These are phyloP conservation scores for Coelinius sp. DNA, from an alignment of 2,888 invertebrate species.

Conservation along the genomic window DNA sequence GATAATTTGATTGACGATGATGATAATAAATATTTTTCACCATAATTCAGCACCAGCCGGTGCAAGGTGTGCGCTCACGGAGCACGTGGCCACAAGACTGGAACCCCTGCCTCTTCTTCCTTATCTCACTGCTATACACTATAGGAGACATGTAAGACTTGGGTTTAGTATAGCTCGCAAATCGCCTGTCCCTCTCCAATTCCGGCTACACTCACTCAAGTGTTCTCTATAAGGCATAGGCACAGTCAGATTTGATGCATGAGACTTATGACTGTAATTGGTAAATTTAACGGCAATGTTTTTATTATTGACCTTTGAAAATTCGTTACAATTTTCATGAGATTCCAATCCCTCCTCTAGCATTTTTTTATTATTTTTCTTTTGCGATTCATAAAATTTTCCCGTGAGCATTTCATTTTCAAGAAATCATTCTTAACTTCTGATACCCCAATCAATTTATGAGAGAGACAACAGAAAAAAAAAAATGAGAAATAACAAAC, in stretches of 20 bases:
- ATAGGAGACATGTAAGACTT: slow-evolving; percentile 45
- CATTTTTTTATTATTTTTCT: background rate
- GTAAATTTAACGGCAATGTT: background rate
- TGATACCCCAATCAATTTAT: too few species aligned
- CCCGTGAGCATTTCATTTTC: too few species aligned
- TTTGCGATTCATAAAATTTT: too few species aligned
- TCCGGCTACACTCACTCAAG: background rate
- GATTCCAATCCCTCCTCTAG: background rate
- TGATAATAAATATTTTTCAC: background rate
- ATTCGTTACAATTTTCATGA: background rate
- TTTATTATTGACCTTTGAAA: background rate
- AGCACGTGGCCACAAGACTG: slow-evolving; percentile 70
- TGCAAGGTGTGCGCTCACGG: slow-evolving; percentile 68
- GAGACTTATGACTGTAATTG: background rate
- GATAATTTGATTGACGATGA: background rate
- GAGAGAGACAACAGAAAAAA: too few species aligned
- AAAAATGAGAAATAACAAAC: background rate
- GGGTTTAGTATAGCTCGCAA: slow-evolving; percentile 5
- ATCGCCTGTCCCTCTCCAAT: background rate
- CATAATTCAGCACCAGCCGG: slow-evolving; percentile 58
- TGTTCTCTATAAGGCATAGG: background rate
- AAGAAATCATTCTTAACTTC: too few species aligned
- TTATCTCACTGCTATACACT: slow-evolving; percentile 57
- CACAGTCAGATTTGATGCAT: background rate
- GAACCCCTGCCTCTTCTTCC: slow-evolving; percentile 67